Evolutionary conservation across 2,888 invertebrate species (phyloP).

Genomic region (Drosophila mettleri): DNA sequence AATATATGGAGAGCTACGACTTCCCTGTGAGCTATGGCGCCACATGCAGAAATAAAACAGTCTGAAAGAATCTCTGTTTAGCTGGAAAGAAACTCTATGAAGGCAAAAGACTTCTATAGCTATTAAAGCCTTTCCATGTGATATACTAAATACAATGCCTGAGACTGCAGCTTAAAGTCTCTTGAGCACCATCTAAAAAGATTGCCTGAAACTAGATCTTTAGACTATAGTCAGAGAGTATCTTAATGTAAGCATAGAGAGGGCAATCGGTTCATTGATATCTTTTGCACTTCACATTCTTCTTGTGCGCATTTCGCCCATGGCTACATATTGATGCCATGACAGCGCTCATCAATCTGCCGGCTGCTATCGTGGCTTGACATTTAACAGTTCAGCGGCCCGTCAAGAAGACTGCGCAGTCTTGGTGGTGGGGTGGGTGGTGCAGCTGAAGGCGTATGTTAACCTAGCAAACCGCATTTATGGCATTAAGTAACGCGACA

Average conservation of each 20-base stretch:
- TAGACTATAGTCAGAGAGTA: slow-evolving; percentile 20
- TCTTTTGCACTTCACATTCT: slow-evolving; percentile 35
- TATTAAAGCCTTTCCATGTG: too few species aligned
- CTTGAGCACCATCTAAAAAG: too few species aligned
- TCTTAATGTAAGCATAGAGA: slow-evolving; percentile 8
- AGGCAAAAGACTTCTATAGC: too few species aligned
- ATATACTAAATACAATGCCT: too few species aligned
- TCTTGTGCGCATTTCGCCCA: slow-evolving; percentile 49
- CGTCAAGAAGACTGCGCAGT: slow-evolving; percentile 40
- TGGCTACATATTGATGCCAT: slow-evolving; percentile 48
- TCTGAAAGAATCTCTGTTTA: neutral
- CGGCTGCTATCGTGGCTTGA: slow-evolving; percentile 53
- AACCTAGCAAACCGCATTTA: slow-evolving; percentile 61
- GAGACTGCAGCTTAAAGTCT: neutral
- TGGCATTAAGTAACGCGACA: slow-evolving; percentile 71
- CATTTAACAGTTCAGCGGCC: slow-evolving; percentile 70
- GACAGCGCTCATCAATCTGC: slow-evolving; percentile 64
- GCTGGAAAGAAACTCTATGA: neutral
- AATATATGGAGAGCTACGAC: slow-evolving; percentile 14
- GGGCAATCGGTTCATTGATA: slow-evolving; percentile 13
- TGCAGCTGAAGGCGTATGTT: slow-evolving; percentile 21
- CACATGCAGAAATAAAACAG: neutral
- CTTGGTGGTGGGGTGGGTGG: neutral
- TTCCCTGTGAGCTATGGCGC: slow-evolving; percentile 23
- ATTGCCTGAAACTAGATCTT: neutral